Evolutionary conservation across 2,113 vertebrate species (phyloP).

Genomic region (Corvus cornix): DNA sequence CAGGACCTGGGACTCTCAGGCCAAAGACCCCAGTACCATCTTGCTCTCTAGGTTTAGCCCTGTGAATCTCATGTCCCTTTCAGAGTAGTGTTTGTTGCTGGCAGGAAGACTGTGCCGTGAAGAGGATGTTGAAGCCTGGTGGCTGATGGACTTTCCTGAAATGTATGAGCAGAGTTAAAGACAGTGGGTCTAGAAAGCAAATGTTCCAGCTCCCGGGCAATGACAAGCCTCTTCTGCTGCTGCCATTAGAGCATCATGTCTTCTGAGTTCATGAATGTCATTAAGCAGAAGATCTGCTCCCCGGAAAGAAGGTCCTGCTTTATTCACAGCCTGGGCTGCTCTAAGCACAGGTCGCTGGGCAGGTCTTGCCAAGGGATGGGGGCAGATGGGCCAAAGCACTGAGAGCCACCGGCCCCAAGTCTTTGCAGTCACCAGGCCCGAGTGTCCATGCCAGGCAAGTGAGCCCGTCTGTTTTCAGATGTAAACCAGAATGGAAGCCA

Average conservation of each 20-base stretch:
- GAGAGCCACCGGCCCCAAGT: not conserved
- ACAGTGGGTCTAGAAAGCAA: not conserved
- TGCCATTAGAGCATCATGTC: not conserved
- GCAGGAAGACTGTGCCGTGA: not conserved
- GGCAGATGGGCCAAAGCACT: not conserved
- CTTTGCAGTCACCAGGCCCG: not conserved
- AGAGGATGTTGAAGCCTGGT: not conserved
- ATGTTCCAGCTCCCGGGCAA: not conserved
- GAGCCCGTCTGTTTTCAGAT: not conserved
- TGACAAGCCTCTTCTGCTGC: not conserved
- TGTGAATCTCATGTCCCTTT: not conserved
- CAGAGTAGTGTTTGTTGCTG: not conserved
- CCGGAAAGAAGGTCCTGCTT: not conserved
- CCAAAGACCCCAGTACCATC: not conserved
- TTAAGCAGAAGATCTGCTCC: not conserved
- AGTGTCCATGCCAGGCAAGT: not conserved
- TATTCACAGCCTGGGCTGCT: not conserved
- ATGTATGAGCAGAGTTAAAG: not conserved
- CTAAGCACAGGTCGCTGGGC: not conserved
- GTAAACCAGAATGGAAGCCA: not conserved
- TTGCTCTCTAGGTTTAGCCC: not conserved
- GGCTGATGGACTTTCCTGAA: not conserved
- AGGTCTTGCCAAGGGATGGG: not conserved
- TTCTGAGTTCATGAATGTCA: not conserved
- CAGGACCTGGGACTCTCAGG: not conserved